A percentile compares a stretch with the other conserved stretches of the same genome.
phyloP scores from a whole-genome alignment of 1,140 invertebrate species.

The Schlechtendalia chinensis region DNA sequence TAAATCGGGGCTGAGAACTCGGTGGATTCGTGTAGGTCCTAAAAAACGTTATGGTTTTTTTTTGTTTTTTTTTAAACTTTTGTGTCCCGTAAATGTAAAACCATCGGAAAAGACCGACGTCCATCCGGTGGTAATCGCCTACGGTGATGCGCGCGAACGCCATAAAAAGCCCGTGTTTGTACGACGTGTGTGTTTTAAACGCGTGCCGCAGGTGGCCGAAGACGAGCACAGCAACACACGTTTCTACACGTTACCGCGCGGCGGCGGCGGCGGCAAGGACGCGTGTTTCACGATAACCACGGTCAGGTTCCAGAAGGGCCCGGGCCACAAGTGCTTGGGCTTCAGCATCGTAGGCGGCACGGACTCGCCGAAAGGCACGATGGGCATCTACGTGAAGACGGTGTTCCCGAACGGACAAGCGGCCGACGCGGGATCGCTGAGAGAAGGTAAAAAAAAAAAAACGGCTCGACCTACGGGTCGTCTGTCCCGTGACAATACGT shows the following conservation, averaged over 20 bases:
- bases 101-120: no score
- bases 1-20: no score
- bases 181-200: no score
- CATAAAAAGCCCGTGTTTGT: no score
- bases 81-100: no score
- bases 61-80: no score
- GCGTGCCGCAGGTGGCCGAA: slow-evolving; percentile 58
- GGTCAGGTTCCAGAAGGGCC: slow-evolving; percentile 75
- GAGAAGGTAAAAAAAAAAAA: slow-evolving; percentile 68
- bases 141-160: no score
- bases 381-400: slow-evolving; percentile 90
- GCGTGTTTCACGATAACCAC: slow-evolving; percentile 60
- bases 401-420: slow-evolving; percentile 86
- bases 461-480: no score
- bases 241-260: slow-evolving; percentile 60
- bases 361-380: slow-evolving; percentile 82
- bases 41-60: no score
- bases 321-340: slow-evolving; percentile 79
- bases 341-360: slow-evolving; percentile 89
- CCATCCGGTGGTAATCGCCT: no score
- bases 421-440: slow-evolving; percentile 74
- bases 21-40: no score
- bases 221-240: slow-evolving; percentile 57
- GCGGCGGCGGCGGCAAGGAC: slow-evolving; percentile 58
- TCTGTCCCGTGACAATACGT: no score